Evolutionary conservation across 2,888 invertebrate genomes (phyloP), one percentile per base, ranked within the genome.

Genomic region (Coelinius sp.): DNA sequence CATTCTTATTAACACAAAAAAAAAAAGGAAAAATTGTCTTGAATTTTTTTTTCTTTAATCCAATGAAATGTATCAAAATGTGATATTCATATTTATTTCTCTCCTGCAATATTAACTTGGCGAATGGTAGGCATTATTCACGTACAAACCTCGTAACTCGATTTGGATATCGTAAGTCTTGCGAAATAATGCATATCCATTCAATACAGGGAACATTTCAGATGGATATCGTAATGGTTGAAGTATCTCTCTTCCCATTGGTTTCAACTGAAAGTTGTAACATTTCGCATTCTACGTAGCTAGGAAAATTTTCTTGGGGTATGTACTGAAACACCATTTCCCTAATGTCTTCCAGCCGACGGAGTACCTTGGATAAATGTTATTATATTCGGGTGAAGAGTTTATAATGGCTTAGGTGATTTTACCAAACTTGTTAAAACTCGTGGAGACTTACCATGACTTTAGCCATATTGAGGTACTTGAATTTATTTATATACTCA

Each of bases 331-430:
- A n/a, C n/a, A n/a, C 49, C 79, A 87, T 87, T 87, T 87, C 84
- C 87, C 85, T 86, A 87, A 87, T 87, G 86, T 85, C 84, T 85
- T 87, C 82, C 86, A 86, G 83, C 82, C 84, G 80, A 81, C 80
- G 82, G 80, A 83, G 80, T 83, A 83, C 66, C 68, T 31, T 62
- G 59, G 49, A 67, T 65, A 80, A 82, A 84, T 84, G 84, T 85
- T 86, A 86, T 86, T 87, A 86, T 86, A 84, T 85, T 85, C 84
- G 81, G 83, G 38, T 85, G 84, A 86, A 84, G 86, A 87, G 84
- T 86, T 87, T 86, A 85, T 86, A 86, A 87, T 86, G 82, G 85
- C 5, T 25, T 20, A 63, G 24, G 63, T 56, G 78, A 84, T 79
- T 81, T 70, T 79, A n/a, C 80, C 82, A 83, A 85, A 86, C 84